Conservation (phyloP, 2,797 vertebrate genomes). For the Chelon labrosus region DNA sequence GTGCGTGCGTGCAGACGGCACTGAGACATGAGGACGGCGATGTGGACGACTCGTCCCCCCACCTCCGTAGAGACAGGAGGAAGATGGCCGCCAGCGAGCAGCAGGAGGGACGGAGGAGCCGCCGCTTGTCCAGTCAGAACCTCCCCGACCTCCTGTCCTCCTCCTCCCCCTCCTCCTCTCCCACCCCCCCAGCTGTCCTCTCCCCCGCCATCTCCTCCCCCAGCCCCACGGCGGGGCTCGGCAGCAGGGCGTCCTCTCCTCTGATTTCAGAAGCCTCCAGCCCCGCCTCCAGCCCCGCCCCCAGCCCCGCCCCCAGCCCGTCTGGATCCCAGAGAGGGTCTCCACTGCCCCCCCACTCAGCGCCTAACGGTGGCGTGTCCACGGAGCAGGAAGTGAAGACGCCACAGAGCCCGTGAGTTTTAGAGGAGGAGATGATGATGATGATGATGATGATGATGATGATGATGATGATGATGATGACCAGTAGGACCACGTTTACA, state of each 20-base stretch:
- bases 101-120: constrained; percentile 78
- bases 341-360: constrained; percentile 38
- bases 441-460: too few relatives aligned
- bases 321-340: constrained; percentile 56
- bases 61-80: constrained; percentile 81
- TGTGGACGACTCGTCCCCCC: constrained; percentile 72
- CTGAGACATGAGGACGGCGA: constrained; percentile 87
- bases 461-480: too few relatives aligned
- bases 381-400: constrained; percentile 41
- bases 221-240: fast-evolving
- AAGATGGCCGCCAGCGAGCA: constrained; percentile 72
- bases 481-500: too few relatives aligned
- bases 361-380: constrained; percentile 41
- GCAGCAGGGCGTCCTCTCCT: constrained; percentile 52
- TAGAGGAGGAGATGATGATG: too few relatives aligned
- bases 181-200: background rate
- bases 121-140: constrained; percentile 75
- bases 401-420: constrained; percentile 64
- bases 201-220: constrained; percentile 33
- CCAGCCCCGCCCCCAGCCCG: constrained; percentile 47
- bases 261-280: constrained; percentile 46
- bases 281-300: constrained; percentile 48
- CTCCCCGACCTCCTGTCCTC: constrained; percentile 53
- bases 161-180: background rate
- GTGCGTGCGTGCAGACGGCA: constrained; percentile 73